Evolutionary conservation across 2,797 vertebrate species (phyloP), one percentile per base, ranked within the genome.

Genomic region (Merluccius polli): DNA sequence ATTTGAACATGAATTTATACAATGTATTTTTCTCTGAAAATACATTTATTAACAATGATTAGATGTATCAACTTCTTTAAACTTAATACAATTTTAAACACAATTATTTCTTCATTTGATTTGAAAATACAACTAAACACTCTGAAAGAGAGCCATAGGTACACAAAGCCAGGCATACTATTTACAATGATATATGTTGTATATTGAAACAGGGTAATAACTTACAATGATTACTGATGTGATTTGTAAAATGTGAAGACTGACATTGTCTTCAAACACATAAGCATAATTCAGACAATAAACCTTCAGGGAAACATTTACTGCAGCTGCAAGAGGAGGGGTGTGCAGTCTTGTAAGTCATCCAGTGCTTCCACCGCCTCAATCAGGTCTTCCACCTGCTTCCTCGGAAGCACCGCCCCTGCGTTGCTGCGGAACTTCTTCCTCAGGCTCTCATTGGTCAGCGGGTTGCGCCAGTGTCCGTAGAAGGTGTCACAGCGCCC

Each of bases 381-480:
- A 21, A 96, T 90, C 72, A 97, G 86, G 74, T 41, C 36, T 79
- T 96, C 93, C 0, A 95, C 83, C 65, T 92, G 93, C 70, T 91
- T 91, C 3, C 89, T 79, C 0, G 91, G 83, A 68, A 97, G 92
- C 63, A 95, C 95, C 0, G 76, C 75, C 0, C 89, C 90, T 0
- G 95, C 95, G 0, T 96, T 97, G 83, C 85, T 88, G 3, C 88
- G 83, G 77, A 97, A 97, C 88, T 97, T 97, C 85, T 91, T 94
- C 77, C 87, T 88, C 79, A 97, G 90, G 0, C 95, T 95, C 78
- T 95, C 94, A 3, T 92, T 88, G 78, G 92, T 95, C 77, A 97
- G 91, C 0, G 96, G 96, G 68, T 95, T 96, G 73, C 95, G 94
- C 96, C 96, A 97, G 89, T 97, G 96, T 73, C 96, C 96, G 0